phyloP scores from a whole-genome alignment of 2,113 vertebrate species.

The Perognathus longimembris region DNA sequence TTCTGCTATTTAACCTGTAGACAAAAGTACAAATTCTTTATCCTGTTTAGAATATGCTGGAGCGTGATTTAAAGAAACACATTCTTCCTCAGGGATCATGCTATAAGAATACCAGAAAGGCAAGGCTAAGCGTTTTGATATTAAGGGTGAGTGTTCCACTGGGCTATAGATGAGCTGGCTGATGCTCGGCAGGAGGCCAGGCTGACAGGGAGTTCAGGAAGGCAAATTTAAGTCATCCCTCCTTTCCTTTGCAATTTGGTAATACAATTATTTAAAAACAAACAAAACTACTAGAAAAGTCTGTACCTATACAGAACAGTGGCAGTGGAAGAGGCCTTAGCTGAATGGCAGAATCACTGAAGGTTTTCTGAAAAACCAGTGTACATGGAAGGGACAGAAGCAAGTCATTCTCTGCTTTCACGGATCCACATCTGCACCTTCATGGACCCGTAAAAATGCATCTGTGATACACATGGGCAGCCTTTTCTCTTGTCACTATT shows the following conservation, averaged over 20 bases:
- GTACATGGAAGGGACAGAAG: too few species aligned
- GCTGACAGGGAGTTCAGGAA: neutral
- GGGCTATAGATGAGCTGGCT: neutral
- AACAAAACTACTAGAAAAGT: neutral
- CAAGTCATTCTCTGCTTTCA: neutral
- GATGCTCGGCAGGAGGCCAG: neutral
- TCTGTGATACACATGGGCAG: neutral
- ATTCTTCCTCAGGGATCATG: too few species aligned
- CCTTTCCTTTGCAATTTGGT: neutral
- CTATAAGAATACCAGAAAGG: slow-evolving; percentile 78
- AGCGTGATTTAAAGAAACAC: slow-evolving; percentile 58
- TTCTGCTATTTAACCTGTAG: slow-evolving; percentile 60
- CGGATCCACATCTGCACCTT: neutral
- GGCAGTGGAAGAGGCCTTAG: neutral
- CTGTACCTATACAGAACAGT: neutral
- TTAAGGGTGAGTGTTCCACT: neutral
- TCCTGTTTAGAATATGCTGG: slow-evolving; percentile 63
- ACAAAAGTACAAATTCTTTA: slow-evolving; percentile 60
- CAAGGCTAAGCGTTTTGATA: slow-evolving; percentile 5
- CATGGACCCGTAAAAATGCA: neutral
- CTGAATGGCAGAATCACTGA: neutral
- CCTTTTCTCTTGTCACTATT: neutral
- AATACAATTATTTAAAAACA: neutral
- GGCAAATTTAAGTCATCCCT: neutral
- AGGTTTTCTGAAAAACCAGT: neutral